Conservation (phyloP, 2,797 vertebrate species). For the Sardinella longiceps region DNA sequence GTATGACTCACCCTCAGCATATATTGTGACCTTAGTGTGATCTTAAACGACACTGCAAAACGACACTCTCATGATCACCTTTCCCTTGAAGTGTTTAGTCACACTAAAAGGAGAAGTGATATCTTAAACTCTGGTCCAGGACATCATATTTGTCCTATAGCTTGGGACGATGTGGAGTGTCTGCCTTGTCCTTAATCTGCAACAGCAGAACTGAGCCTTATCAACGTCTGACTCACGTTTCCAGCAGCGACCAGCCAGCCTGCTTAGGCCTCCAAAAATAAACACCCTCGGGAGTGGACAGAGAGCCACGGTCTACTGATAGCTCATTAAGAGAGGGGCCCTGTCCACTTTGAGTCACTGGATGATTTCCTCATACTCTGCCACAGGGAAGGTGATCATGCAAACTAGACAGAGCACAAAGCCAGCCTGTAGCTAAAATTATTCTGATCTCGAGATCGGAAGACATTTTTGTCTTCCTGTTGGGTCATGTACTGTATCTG, state of each 20-base stretch:
- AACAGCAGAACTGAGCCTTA: slow-evolving; percentile 14
- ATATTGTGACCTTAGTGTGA: background rate
- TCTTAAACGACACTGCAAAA: background rate
- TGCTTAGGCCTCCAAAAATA: slow-evolving; percentile 24
- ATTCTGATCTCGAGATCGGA: background rate
- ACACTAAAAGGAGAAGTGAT: background rate
- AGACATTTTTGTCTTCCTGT: background rate
- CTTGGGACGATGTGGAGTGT: background rate
- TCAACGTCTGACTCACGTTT: slow-evolving; percentile 22
- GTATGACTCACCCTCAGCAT: background rate
- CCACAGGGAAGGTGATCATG: slow-evolving; percentile 3
- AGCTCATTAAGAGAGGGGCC: slow-evolving; percentile 16
- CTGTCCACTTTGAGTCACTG: background rate
- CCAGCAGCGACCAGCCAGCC: background rate
- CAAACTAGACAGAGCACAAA: background rate
- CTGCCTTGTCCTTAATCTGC: slow-evolving; percentile 10
- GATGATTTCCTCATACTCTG: background rate
- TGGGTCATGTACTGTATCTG: background rate
- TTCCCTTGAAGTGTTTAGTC: background rate
- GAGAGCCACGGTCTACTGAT: background rate
- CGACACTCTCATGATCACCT: background rate
- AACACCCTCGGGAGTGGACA: slow-evolving; percentile 13
- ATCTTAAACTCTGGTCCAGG: background rate
- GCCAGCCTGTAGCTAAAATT: background rate
- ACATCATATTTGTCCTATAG: background rate